phyloP scores from a whole-genome alignment of 2,113 vertebrate genomes.

The Saccopteryx leptura region DNA sequence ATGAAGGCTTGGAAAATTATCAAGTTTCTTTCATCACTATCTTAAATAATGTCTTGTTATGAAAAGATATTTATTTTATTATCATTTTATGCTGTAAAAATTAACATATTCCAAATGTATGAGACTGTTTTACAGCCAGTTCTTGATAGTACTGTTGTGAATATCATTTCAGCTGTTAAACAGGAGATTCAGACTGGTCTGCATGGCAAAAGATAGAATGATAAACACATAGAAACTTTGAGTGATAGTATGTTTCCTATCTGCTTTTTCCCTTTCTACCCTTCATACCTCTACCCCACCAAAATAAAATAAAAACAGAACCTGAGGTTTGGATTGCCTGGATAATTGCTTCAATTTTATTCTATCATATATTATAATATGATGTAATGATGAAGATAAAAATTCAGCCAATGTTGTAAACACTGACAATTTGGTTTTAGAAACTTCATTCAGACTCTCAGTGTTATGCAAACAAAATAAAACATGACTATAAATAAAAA shows the following conservation, averaged over 20 bases:
- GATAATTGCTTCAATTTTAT: conserved; percentile 35
- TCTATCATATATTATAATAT: conserved; percentile 26
- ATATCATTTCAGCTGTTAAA: conserved; percentile 36
- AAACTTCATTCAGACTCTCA: neutral
- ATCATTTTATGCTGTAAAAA: conserved; percentile 56
- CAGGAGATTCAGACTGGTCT: neutral
- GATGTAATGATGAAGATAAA: conserved; percentile 1
- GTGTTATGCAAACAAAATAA: conserved; percentile 48
- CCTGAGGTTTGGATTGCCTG: neutral
- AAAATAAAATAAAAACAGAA: conserved; percentile 44
- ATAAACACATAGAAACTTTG: conserved; percentile 9
- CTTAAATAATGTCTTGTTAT: conserved; percentile 39
- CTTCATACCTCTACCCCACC: accelerated
- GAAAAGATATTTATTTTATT: conserved; percentile 40
- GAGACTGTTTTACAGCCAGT: neutral
- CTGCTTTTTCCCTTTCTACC: neutral
- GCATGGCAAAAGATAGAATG: neutral
- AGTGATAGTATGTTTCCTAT: neutral
- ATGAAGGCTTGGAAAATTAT: conserved; percentile 18
- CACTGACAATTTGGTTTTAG: neutral
- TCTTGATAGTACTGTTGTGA: neutral
- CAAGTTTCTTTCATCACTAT: neutral
- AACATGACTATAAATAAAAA: neutral
- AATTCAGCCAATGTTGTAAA: conserved; percentile 3
- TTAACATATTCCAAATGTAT: conserved; percentile 5